These are phyloP conservation scores for Caranx melampygus DNA, from an alignment of 2,113 vertebrate genomes.

Conservation along the genomic window DNA sequence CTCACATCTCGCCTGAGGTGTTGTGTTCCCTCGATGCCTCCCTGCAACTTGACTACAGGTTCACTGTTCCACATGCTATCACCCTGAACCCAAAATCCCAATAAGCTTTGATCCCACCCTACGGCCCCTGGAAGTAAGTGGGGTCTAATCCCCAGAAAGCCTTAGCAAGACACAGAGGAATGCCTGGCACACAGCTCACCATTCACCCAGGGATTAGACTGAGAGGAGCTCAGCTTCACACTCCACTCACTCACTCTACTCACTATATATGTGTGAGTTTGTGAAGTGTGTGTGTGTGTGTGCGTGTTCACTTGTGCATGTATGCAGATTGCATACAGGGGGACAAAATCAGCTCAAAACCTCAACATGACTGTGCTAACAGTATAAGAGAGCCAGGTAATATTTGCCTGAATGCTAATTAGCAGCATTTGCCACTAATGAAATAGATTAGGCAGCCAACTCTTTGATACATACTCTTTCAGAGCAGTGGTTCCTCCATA, in stretches of 20 bases:
- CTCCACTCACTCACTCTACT: conserved; percentile 64
- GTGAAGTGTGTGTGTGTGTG: conserved; percentile 21
- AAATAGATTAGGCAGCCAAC: conserved; percentile 15
- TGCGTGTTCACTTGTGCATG: neutral
- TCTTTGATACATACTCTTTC: conserved; percentile 29
- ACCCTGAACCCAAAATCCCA: conserved; percentile 60
- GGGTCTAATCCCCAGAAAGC: conserved; percentile 79
- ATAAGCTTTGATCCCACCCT: conserved; percentile 77
- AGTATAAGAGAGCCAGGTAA: conserved; percentile 30
- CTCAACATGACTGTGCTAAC: neutral
- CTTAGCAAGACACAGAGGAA: conserved; percentile 80
- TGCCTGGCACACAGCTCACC: conserved; percentile 79
- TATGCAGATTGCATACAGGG: conserved; percentile 39
- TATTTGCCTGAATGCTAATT: conserved; percentile 29
- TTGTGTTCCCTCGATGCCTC: conserved; percentile 62
- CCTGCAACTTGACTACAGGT: conserved; percentile 54
- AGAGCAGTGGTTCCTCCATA: conserved; percentile 7
- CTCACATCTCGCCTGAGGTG: conserved; percentile 58
- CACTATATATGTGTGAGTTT: conserved; percentile 42
- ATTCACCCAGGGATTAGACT: conserved; percentile 80
- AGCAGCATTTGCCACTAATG: conserved; percentile 22
- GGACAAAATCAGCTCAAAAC: conserved; percentile 18
- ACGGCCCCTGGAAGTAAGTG: conserved; percentile 77
- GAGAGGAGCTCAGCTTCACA: conserved; percentile 69
- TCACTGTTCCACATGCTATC: conserved; percentile 54